These are phyloP conservation scores for Lagopus muta DNA, from an alignment of 2,113 vertebrate genomes.

Conservation along the genomic window DNA sequence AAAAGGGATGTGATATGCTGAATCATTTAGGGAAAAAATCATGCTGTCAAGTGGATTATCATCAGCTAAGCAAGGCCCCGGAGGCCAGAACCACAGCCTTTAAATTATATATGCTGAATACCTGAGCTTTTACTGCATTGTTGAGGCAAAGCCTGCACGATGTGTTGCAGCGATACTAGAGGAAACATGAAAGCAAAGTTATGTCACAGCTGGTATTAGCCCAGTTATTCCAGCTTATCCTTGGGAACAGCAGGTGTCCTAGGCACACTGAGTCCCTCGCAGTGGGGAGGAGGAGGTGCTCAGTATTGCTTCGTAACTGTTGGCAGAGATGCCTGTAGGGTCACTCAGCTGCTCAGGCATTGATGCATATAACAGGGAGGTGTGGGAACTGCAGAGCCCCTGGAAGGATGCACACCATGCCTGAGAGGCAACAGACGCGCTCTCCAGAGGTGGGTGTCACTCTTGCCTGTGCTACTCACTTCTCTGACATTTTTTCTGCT, in stretches of 20 bases:
- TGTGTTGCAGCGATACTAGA: not conserved
- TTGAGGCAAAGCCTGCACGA: not conserved
- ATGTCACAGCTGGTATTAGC: not conserved
- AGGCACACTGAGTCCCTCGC: not conserved
- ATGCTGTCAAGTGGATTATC: slow-evolving; percentile 44
- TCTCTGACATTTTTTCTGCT: slow-evolving; percentile 17
- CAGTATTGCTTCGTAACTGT: not conserved
- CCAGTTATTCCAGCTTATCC: not conserved
- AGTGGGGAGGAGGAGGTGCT: not conserved
- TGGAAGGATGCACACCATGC: not conserved
- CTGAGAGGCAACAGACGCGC: slow-evolving; percentile 10
- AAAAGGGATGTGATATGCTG: slow-evolving; percentile 34
- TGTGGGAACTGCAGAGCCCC: not conserved
- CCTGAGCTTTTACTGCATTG: not conserved
- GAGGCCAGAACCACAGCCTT: slow-evolving; percentile 16
- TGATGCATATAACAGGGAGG: slow-evolving; percentile 12
- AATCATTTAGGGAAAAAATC: slow-evolving; percentile 50
- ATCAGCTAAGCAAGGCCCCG: slow-evolving; percentile 29
- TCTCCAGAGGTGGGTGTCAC: slow-evolving; percentile 38
- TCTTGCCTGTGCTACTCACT: slow-evolving; percentile 15
- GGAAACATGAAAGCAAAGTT: not conserved
- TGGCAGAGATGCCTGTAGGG: slow-evolving; percentile 23
- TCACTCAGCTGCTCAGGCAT: slow-evolving; percentile 25
- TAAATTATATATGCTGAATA: slow-evolving; percentile 51
- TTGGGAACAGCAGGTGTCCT: slow-evolving; percentile 23